Evolutionary conservation across 1,140 invertebrate species (phyloP).

Genomic region (Oryctes rhinoceros): DNA sequence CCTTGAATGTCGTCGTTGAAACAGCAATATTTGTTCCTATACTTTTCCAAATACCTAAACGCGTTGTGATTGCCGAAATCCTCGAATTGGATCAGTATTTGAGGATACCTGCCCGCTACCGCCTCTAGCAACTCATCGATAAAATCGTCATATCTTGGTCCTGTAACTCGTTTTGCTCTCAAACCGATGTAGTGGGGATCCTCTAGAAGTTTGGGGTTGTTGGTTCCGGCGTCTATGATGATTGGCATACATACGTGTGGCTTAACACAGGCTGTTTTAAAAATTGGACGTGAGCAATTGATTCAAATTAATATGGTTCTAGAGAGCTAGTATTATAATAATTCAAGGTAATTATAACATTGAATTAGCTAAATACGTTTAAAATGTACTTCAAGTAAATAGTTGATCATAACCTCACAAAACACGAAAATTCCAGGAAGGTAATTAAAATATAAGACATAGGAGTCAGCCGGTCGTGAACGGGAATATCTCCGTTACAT

Average conservation of each 20-base stretch:
- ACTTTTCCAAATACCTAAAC: slow-evolving; percentile 85
- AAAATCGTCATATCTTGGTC: slow-evolving; percentile 88
- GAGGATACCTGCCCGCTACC: slow-evolving; percentile 81
- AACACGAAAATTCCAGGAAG: too few species aligned
- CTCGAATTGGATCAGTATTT: slow-evolving; percentile 90
- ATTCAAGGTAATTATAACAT: too few species aligned
- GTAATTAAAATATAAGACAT: too few species aligned
- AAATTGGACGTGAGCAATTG: slow-evolving; percentile 55
- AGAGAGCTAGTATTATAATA: background rate
- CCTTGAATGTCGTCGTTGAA: slow-evolving; percentile 98
- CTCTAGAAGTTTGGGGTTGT: slow-evolving; percentile 83
- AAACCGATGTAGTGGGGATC: slow-evolving; percentile 94
- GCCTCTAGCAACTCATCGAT: slow-evolving; percentile 98
- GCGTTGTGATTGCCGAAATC: slow-evolving; percentile 95
- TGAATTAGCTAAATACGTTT: too few species aligned
- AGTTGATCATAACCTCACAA: too few species aligned
- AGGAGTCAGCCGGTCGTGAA: too few species aligned
- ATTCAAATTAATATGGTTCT: slow-evolving; percentile 64
- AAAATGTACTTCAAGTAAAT: too few species aligned
- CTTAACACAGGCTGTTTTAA: slow-evolving; percentile 83
- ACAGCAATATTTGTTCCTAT: slow-evolving; percentile 85
- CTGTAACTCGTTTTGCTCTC: slow-evolving; percentile 80
- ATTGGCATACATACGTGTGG: slow-evolving; percentile 93
- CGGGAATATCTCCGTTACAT: too few species aligned
- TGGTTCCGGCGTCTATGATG: slow-evolving; percentile 91